phyloP scores from a whole-genome alignment of 2,797 vertebrate genomes.

The Stomatorhinus walkeri region DNA sequence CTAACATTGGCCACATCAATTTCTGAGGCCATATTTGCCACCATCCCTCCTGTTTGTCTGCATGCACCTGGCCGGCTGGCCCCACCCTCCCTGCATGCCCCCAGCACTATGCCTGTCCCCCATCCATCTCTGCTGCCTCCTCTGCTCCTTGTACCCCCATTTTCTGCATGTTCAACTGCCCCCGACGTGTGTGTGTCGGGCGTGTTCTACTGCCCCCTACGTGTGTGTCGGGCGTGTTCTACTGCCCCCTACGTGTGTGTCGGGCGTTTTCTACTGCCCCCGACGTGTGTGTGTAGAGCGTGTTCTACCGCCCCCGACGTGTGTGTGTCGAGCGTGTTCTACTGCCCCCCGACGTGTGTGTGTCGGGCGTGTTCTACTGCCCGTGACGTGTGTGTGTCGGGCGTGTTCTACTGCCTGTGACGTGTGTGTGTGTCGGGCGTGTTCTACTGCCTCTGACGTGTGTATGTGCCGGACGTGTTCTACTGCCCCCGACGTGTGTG shows the following conservation, averaged over 20 bases:
- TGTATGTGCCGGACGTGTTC: background rate
- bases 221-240: background rate
- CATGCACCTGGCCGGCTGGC: background rate
- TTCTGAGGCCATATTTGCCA: background rate
- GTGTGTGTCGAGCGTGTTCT: background rate
- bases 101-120: conserved; percentile 35
- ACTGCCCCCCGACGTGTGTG: background rate
- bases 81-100: conserved; percentile 35
- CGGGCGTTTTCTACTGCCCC: background rate
- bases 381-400: too few species aligned
- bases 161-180: too few species aligned
- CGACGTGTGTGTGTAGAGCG: background rate
- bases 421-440: too few species aligned
- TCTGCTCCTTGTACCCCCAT: conserved; percentile 26
- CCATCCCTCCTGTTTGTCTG: background rate
- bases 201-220: background rate
- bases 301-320: background rate
- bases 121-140: conserved; percentile 40
- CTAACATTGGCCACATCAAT: background rate
- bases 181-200: background rate
- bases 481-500: background rate
- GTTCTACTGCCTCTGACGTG: background rate
- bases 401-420: too few species aligned
- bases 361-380: too few species aligned
- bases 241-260: background rate